phyloP scores from a whole-genome alignment of 2,113 vertebrate genomes.

The Noctilio leporinus region DNA sequence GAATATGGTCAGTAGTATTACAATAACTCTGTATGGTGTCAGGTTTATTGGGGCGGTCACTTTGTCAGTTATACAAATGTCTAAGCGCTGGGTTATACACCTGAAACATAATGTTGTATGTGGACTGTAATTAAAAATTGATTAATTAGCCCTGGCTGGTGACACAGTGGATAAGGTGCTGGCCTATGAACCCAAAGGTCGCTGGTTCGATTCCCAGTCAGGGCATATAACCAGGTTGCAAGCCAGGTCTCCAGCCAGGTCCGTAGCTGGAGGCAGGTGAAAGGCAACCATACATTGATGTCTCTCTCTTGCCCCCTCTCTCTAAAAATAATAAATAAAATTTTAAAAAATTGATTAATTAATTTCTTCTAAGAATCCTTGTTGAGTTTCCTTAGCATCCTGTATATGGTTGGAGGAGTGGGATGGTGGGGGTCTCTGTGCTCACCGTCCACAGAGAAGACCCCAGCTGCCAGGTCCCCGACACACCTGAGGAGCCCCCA shows the following conservation, averaged over 20 bases:
- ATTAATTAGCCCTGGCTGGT: too few relatives aligned
- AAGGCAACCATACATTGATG: too few relatives aligned
- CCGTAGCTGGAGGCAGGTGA: too few relatives aligned
- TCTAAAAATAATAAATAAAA: too few relatives aligned
- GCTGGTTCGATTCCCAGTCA: too few relatives aligned
- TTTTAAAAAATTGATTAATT: too few relatives aligned
- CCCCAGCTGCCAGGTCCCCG: background rate
- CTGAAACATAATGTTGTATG: background rate
- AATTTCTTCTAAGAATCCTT: constrained; percentile 23
- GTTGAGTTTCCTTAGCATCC: background rate
- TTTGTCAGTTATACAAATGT: background rate
- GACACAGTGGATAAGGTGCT: too few relatives aligned
- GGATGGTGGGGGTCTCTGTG: background rate
- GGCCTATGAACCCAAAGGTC: too few relatives aligned
- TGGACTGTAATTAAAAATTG: background rate
- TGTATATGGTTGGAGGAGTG: background rate
- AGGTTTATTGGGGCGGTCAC: background rate
- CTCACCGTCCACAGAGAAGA: background rate
- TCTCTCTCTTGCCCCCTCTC: too few relatives aligned
- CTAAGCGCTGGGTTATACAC: background rate
- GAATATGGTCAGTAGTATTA: too few relatives aligned
- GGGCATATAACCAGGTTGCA: too few relatives aligned
- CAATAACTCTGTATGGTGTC: background rate
- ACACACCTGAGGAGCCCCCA: background rate
- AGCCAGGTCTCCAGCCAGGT: too few relatives aligned